Percentiles rank a stretch among this genome's conserved stretches.
These are phyloP conservation scores for Hesperia comma DNA, from an alignment of 2,888 invertebrate species.

Conservation along the genomic window DNA sequence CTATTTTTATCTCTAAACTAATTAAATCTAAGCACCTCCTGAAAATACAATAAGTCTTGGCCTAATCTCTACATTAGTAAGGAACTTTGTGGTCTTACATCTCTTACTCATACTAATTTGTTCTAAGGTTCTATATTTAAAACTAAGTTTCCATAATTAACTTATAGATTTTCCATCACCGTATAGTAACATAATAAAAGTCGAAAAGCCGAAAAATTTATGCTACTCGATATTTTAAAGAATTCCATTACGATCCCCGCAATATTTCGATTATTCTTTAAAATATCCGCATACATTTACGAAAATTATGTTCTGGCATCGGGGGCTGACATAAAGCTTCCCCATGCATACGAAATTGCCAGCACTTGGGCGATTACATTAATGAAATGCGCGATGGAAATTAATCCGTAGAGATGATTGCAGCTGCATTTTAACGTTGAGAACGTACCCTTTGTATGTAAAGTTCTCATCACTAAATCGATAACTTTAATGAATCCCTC, in stretches of 20 bases:
- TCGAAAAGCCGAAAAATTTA: background rate
- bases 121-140: too few species aligned
- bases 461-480: slow-evolving; percentile 21
- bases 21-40: too few species aligned
- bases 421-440: slow-evolving; percentile 21
- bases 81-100: too few species aligned
- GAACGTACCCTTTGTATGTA: slow-evolving; percentile 24
- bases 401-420: slow-evolving; percentile 20
- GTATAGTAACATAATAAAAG: background rate
- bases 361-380: slow-evolving; percentile 22
- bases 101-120: too few species aligned
- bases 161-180: too few species aligned
- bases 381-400: slow-evolving; percentile 20
- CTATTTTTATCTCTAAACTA: too few species aligned
- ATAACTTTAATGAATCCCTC: slow-evolving; percentile 28
- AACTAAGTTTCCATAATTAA: too few species aligned
- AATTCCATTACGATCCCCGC: slow-evolving; percentile 6
- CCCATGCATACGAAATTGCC: slow-evolving; percentile 19
- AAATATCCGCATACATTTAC: slow-evolving; percentile 9
- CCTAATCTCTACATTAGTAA: too few species aligned
- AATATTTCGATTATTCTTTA: slow-evolving; percentile 12
- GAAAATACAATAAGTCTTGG: too few species aligned
- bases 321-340: background rate
- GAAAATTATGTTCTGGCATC: background rate
- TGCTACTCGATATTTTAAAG: background rate